Conservation (phyloP, 2,113 vertebrate species). For the Tursiops truncatus region DNA sequence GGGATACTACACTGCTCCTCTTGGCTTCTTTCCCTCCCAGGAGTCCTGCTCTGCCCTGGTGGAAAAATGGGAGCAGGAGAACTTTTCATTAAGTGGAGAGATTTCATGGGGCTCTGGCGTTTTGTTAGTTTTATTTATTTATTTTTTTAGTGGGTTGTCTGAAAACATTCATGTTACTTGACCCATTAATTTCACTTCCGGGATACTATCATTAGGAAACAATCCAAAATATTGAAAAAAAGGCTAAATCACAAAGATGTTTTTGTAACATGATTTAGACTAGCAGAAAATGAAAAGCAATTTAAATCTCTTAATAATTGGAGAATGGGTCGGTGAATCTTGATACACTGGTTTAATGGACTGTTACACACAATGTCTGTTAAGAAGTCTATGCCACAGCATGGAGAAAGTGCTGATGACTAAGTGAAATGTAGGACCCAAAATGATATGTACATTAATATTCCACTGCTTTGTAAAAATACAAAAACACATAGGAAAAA, state of each 20-base stretch:
- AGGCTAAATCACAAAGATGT: slow-evolving; percentile 41
- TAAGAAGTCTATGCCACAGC: background rate
- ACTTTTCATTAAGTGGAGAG: slow-evolving; percentile 35
- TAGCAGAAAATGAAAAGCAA: slow-evolving; percentile 19
- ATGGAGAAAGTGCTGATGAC: slow-evolving; percentile 11
- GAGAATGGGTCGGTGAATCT: slow-evolving; percentile 36
- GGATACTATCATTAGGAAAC: slow-evolving; percentile 37
- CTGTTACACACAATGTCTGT: background rate
- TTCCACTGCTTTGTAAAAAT: slow-evolving; percentile 44
- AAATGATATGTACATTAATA: slow-evolving; percentile 1
- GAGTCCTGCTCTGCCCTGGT: slow-evolving; percentile 43
- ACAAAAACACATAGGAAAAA: background rate
- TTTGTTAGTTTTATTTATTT: slow-evolving; percentile 38
- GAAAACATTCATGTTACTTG: slow-evolving; percentile 44
- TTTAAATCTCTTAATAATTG: slow-evolving; percentile 51
- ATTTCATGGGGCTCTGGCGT: slow-evolving; percentile 50
- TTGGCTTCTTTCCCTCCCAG: slow-evolving; percentile 69
- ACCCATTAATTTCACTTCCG: slow-evolving; percentile 48
- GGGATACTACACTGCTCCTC: slow-evolving; percentile 74
- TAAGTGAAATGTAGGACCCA: background rate
- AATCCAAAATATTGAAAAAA: slow-evolving; percentile 53
- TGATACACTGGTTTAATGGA: slow-evolving; percentile 27
- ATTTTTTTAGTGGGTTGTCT: slow-evolving; percentile 29
- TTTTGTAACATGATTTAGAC: slow-evolving; percentile 52
- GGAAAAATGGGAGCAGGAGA: slow-evolving; percentile 47